Evolutionary conservation across 2,113 vertebrate genomes (phyloP).

Genomic region (Oncorhynchus kisutch): DNA sequence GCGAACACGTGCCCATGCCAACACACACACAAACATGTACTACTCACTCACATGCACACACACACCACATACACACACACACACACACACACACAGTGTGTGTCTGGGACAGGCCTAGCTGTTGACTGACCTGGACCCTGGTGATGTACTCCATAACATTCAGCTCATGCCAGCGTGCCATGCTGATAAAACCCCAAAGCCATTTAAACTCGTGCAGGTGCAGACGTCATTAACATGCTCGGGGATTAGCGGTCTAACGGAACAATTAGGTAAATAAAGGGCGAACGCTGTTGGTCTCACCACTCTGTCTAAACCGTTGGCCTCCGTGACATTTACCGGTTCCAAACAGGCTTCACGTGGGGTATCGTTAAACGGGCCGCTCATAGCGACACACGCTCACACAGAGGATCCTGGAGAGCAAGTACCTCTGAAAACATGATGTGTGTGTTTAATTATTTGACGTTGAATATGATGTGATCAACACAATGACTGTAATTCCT

Average conservation of each 20-base stretch:
- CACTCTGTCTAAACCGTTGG: not conserved
- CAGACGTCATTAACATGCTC: constrained; percentile 49
- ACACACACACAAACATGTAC: not conserved
- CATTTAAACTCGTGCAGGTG: constrained; percentile 51
- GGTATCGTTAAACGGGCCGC: too few relatives aligned
- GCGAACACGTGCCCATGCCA: not conserved
- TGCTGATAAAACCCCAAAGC: constrained; percentile 17
- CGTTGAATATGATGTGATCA: not conserved
- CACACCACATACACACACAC: too few relatives aligned
- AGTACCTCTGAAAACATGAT: constrained; percentile 12
- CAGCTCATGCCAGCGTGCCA: constrained; percentile 27
- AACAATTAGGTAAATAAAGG: constrained; percentile 64
- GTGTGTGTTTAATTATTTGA: not conserved
- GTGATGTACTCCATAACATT: not conserved
- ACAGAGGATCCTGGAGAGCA: constrained; percentile 11
- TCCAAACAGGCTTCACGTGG: too few relatives aligned
- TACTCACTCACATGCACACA: too few relatives aligned
- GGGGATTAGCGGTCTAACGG: constrained; percentile 49
- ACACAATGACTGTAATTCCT: not conserved
- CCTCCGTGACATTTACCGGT: too few relatives aligned
- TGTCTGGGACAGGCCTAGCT: too few relatives aligned
- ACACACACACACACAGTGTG: not conserved
- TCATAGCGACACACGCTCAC: not conserved
- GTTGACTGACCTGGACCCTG: not conserved
- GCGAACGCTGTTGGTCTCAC: constrained; percentile 54